Conservation (phyloP, 1,140 invertebrate genomes). For the Scaptomyza pallida region DNA sequence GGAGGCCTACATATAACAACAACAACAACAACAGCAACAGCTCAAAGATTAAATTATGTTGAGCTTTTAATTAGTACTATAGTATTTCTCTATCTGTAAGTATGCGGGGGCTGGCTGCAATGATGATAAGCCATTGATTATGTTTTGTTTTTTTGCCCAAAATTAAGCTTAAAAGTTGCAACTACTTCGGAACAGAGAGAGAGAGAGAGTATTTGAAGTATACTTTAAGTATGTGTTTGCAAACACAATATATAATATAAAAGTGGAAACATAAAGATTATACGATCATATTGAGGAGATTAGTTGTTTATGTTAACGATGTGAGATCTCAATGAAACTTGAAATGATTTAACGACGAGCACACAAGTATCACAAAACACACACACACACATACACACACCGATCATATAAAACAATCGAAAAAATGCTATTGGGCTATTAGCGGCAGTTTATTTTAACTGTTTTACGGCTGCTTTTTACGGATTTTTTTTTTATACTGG, state of each 20-base stretch:
- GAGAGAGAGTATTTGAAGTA: too few species aligned
- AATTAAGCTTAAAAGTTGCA: slow-evolving; percentile 18
- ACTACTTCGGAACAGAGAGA: too few species aligned
- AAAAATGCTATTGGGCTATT: background rate
- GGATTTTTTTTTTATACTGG: too few species aligned
- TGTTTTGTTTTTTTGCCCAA: background rate
- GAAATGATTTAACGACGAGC: too few species aligned
- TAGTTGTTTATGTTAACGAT: too few species aligned
- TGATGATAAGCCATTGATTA: slow-evolving; percentile 26
- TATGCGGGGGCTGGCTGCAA: background rate
- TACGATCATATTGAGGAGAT: too few species aligned
- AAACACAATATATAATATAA: too few species aligned
- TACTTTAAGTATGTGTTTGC: too few species aligned
- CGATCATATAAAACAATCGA: background rate
- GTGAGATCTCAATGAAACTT: too few species aligned
- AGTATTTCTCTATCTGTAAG: background rate
- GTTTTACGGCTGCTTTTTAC: background rate
- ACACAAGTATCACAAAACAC: too few species aligned
- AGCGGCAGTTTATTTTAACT: background rate
- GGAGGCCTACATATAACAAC: slow-evolving; percentile 6
- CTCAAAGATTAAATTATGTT: slow-evolving; percentile 69
- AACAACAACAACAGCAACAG: slow-evolving; percentile 10
- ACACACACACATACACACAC: too few species aligned
- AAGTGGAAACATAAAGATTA: too few species aligned
- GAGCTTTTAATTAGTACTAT: slow-evolving; percentile 63